These are phyloP conservation scores for Spatulosminthurus flaviceps DNA, from an alignment of 2,888 invertebrate genomes.

Conservation along the genomic window DNA sequence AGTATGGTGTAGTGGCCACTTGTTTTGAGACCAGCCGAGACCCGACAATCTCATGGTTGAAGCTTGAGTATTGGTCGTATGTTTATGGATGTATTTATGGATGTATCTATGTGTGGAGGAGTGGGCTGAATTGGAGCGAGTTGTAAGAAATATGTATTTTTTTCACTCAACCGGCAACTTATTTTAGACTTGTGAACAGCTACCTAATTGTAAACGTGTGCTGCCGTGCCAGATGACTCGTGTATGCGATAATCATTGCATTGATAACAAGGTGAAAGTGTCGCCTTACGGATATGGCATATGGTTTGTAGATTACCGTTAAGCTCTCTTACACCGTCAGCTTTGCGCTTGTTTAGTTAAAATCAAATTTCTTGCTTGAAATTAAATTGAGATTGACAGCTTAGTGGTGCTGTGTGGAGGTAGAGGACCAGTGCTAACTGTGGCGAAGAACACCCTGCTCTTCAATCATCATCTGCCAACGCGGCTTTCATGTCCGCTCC, in stretches of 20 bases:
- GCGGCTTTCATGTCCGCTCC: no score
- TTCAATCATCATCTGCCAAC: no score
- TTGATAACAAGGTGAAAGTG: slow-evolving; percentile 26
- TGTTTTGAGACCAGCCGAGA: background rate
- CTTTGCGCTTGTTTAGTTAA: slow-evolving; percentile 10
- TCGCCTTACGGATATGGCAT: slow-evolving; percentile 20
- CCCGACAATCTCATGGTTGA: no score
- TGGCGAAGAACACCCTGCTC: no score
- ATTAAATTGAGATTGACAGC: slow-evolving; percentile 18
- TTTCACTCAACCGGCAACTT: background rate
- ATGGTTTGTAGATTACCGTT: slow-evolving; percentile 21
- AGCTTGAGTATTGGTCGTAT: no score
- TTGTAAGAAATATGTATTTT: background rate
- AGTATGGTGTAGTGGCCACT: background rate
- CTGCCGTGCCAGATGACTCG: slow-evolving; percentile 25
- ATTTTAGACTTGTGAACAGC: slow-evolving; percentile 22
- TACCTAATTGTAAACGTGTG: slow-evolving; percentile 26
- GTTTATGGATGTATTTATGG: no score
- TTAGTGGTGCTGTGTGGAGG: background rate
- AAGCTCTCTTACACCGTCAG: slow-evolving; percentile 18
- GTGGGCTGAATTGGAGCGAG: no score
- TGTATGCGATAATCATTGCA: slow-evolving; percentile 25
- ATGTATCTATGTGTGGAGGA: no score
- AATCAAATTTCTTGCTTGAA: slow-evolving; percentile 16
- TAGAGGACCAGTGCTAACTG: background rate